Evolutionary conservation across 2,113 vertebrate genomes (phyloP).

Genomic region (Heptranchias perlo): DNA sequence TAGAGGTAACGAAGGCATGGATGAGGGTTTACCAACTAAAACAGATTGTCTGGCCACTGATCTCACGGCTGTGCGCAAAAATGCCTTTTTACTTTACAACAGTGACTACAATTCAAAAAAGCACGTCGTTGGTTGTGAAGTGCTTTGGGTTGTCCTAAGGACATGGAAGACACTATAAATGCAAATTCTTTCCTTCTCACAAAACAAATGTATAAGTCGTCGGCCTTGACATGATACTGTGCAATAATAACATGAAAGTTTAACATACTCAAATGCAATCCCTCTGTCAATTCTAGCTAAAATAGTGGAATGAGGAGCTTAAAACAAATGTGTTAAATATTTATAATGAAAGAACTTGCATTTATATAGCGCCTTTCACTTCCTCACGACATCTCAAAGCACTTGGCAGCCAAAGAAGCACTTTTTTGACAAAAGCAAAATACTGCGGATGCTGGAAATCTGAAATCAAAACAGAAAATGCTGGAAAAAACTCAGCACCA

Average conservation of each 20-base stretch:
- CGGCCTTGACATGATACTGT: neutral
- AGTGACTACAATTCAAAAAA: neutral
- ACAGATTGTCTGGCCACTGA: neutral
- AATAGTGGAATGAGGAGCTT: neutral
- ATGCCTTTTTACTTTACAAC: neutral
- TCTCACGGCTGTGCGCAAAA: neutral
- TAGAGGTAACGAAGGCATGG: no score
- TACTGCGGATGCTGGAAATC: no score
- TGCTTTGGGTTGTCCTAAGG: neutral
- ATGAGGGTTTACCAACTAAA: neutral
- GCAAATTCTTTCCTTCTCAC: neutral
- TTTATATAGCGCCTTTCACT: no score
- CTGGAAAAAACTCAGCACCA: no score
- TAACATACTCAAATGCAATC: neutral
- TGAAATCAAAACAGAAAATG: no score
- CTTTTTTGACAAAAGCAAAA: no score
- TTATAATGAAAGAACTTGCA: no score
- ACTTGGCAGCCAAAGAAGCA: neutral
- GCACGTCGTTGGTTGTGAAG: neutral
- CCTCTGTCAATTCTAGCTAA: neutral
- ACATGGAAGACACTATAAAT: constrained; percentile 9
- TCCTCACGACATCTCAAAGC: no score
- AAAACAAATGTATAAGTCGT: neutral
- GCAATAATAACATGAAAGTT: neutral
- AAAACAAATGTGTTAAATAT: neutral